Base-by-base conservation (phyloP, 2,888 invertebrate species). In the Dioctria rufipes region DNA sequence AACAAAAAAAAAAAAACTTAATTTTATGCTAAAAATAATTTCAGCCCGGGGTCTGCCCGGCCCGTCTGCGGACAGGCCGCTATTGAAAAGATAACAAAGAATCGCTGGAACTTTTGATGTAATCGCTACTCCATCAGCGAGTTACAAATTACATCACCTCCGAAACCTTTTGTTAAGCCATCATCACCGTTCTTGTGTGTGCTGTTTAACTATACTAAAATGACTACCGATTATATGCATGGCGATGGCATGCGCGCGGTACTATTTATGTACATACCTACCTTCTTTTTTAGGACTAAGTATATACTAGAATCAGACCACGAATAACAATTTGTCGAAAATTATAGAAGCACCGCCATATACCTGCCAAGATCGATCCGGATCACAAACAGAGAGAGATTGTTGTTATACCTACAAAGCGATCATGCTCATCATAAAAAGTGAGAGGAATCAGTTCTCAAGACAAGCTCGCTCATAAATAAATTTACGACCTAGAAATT, bases 91-190 rank as follows among this genome's bases (percentile, higher is more conserved):
- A 54, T 54, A 54, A 69, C 40, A 58, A 13, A 40, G 73, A 54
- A 51, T 42, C 39, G 13, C 2, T 11, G 58, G 54, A 69, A 69
- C 69, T 9, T 40, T 9, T 25, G 40, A 42, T 73, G 25, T 25
- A 25, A 58, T 43, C 51, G 9, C 58, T 25, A 25, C 25, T 58
- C 42, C 51, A 73, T 73, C 73, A 73, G 58, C 58, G 73, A 58
- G 37, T 37, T n/a, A 54, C 39, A 37, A 42, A 58, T 73, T 73
- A 73, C 73, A 73, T 58, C 73, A 73, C 42, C 51, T 40, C 25
- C 5, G 58, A 51, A 54, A 73, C 73, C 73, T 73, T 73, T 73
- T 73, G 73, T 73, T 73, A 58, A 43, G 51, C 73, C 73, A 60
- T 58, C 25, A 43, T 43, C 73, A 49, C 40, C 8, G 73, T 58